These are phyloP conservation scores for Chromobotia macracanthus DNA, from an alignment of 2,797 vertebrate species.

Conservation along the genomic window DNA sequence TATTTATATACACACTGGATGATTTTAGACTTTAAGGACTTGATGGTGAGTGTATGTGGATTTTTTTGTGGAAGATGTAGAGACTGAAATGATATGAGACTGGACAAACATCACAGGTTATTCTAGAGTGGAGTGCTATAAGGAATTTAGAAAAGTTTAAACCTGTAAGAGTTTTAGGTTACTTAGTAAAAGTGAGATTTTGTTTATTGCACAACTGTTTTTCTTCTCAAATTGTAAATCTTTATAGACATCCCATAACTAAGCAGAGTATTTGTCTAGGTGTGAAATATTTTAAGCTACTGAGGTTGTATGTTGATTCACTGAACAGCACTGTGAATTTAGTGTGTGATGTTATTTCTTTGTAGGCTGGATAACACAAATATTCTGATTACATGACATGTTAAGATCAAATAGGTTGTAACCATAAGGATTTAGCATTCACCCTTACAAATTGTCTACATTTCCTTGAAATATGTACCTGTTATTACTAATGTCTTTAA, in stretches of 20 bases:
- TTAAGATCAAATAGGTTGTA: no score
- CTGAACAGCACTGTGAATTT: constrained; percentile 23
- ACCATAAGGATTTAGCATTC: no score
- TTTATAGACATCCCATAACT: not conserved
- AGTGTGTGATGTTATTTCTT: not conserved
- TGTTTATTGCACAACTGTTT: not conserved
- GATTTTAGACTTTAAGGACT: not conserved
- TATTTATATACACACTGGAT: not conserved
- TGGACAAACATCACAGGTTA: not conserved
- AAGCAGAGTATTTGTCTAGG: not conserved
- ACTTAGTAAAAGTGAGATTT: not conserved
- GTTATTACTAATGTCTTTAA: not conserved
- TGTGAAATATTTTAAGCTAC: constrained; percentile 1
- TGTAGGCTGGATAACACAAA: not conserved
- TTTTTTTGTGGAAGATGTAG: not conserved
- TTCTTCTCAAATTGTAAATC: not conserved
- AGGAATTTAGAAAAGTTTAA: not conserved
- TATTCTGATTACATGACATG: not conserved
- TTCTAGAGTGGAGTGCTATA: not conserved
- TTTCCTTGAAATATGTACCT: no score
- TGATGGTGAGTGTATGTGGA: not conserved
- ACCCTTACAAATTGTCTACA: no score
- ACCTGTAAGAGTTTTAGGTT: not conserved
- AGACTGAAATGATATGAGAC: not conserved
- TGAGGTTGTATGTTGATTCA: constrained; percentile 4